Evolutionary conservation across 2,797 vertebrate species (phyloP).

Genomic region (Sebastes nivosus): DNA sequence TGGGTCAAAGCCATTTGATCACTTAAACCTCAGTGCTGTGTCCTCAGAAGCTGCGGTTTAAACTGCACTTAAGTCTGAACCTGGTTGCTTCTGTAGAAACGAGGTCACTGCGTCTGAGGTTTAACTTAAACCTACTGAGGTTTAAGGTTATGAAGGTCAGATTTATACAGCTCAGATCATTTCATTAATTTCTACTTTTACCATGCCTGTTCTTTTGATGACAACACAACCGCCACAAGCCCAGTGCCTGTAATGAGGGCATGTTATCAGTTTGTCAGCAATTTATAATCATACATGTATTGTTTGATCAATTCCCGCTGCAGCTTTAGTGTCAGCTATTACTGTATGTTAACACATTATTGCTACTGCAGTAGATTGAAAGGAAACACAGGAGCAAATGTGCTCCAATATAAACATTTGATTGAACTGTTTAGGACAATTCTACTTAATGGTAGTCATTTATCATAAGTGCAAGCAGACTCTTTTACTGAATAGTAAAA

Average conservation of each 20-base stretch:
- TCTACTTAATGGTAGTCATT: background rate
- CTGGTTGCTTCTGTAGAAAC: background rate
- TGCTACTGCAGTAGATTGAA: background rate
- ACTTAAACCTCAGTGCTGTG: background rate
- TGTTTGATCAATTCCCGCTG: background rate
- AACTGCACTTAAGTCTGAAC: background rate
- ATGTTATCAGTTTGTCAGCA: background rate
- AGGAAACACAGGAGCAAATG: background rate
- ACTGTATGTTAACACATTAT: no score
- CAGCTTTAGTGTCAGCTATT: background rate
- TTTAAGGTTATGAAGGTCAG: background rate
- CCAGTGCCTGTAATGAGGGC: background rate
- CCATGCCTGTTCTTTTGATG: background rate
- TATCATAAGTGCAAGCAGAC: background rate
- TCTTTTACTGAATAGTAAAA: background rate
- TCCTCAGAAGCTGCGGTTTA: no score
- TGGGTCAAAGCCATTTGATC: background rate
- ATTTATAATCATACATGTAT: background rate
- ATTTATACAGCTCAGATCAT: background rate
- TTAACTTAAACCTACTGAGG: background rate
- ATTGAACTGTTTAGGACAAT: background rate
- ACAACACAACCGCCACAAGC: background rate
- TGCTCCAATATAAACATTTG: background rate
- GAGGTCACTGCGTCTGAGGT: background rate
- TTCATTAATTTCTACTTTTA: background rate